phyloP scores from a whole-genome alignment of 2,797 vertebrate genomes.

The Toxotes lorentzi region DNA sequence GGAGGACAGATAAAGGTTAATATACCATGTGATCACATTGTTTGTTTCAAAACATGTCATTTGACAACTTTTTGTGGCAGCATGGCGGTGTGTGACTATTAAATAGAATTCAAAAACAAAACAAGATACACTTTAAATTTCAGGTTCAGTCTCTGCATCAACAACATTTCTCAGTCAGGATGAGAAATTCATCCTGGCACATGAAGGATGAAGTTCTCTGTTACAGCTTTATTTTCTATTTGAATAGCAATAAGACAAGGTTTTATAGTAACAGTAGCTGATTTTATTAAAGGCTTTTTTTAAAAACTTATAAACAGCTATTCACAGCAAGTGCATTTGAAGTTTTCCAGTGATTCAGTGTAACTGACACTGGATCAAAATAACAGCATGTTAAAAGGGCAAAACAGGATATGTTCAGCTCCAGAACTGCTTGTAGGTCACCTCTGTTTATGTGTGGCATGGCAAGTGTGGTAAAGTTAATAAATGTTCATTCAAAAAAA shows the following conservation, averaged over 20 bases:
- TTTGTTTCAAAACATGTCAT: background rate
- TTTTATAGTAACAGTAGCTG: background rate
- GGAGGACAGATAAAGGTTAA: constrained; percentile 45
- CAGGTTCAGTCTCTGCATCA: background rate
- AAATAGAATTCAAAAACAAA: background rate
- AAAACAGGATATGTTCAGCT: background rate
- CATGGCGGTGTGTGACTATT: background rate
- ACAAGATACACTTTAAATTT: background rate
- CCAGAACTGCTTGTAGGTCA: background rate
- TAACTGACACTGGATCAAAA: background rate
- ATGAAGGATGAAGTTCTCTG: background rate
- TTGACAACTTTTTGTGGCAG: background rate
- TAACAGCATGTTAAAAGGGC: background rate
- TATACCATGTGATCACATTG: constrained; percentile 8
- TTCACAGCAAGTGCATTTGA: background rate
- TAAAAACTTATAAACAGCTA: background rate
- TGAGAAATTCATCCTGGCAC: constrained; percentile 4
- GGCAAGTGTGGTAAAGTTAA: background rate
- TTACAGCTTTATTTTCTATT: background rate
- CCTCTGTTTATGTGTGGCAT: background rate
- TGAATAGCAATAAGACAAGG: background rate
- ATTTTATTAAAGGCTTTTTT: background rate
- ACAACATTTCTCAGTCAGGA: background rate
- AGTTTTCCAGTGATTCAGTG: background rate
- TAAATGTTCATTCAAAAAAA: background rate